Base-by-base conservation (phyloP, 2,888 invertebrate genomes). In the Drosophila austrosaltans region DNA sequence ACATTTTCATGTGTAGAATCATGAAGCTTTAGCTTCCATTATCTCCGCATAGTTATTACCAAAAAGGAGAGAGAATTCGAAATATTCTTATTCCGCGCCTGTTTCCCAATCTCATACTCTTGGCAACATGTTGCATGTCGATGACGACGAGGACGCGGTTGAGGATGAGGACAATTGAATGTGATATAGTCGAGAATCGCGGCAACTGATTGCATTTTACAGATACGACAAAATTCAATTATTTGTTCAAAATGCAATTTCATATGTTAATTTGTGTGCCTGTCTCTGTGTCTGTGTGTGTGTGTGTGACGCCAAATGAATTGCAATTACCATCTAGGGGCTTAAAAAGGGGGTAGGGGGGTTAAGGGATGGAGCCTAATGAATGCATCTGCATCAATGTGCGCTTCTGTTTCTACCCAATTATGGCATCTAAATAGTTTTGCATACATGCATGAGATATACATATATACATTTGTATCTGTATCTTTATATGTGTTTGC, bases 211-310 rank as follows among this genome's bases (percentile, higher is more conserved):
- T 78, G 73, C 78, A 73, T 80, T 76, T 72, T 57, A 58, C 74
- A 69, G 90, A 89, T 90, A 87, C 67, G 79, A 69, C 70, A 75
- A 71, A 90, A 82, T 87, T 89, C 90, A 89, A 89, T 89, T 89
- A 89, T 80, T 87, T 83, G 79, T 78, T 66, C 74, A 80, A 79
- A 87, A 80, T 83, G 73, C 86, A 79, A 86, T 89, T 84, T 78
- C 76, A 79, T 89, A 90, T 89, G 90, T 83, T 89, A 90, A 89
- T 89, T 78, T 74, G 56, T 65, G 60, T 53, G 32, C 53, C 42
- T 39, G 56, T 4, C 25, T 28, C 28, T 63, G 30, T 40, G 42
- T 53, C n/a, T 57, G 30, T 42, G 58, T 12, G 28, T 32, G 5
- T 44, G 30, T 60, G n/a, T 66, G 20, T 63, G 36, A 40, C 59